Percentiles rank a stretch among this genome's conserved stretches.
phyloP scores from a whole-genome alignment of 2,113 vertebrate genomes.

The Cyanoderma ruficeps region DNA sequence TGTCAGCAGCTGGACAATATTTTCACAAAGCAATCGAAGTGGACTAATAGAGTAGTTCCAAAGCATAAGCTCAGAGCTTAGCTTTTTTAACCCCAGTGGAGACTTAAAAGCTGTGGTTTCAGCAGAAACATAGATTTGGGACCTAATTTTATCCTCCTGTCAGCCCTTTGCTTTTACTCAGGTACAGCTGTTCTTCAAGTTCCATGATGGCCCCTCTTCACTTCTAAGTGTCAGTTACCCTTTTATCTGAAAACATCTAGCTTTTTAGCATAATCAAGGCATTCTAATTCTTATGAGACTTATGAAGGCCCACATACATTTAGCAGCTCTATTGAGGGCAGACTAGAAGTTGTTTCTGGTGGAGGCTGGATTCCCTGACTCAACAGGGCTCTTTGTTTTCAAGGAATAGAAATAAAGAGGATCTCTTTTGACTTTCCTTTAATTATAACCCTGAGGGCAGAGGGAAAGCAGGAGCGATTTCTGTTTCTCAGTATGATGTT shows the following conservation, averaged over 20 bases:
- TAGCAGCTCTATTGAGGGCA: neutral
- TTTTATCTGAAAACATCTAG: neutral
- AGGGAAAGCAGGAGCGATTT: slow-evolving; percentile 6
- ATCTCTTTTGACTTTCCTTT: slow-evolving; percentile 25
- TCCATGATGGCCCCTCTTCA: neutral
- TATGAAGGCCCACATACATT: neutral
- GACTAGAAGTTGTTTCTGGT: neutral
- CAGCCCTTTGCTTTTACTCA: neutral
- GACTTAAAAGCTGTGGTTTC: neutral
- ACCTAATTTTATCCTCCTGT: neutral
- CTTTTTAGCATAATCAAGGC: neutral
- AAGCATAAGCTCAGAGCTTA: neutral
- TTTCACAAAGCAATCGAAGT: neutral
- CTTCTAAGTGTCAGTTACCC: neutral
- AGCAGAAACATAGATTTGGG: neutral
- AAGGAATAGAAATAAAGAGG: slow-evolving; percentile 29
- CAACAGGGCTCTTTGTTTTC: slow-evolving; percentile 36
- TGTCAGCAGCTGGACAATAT: neutral
- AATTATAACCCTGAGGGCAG: slow-evolving; percentile 29
- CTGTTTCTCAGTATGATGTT: slow-evolving; percentile 7
- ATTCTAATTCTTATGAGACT: neutral
- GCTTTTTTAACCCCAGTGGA: neutral
- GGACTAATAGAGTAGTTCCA: neutral
- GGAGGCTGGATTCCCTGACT: neutral
- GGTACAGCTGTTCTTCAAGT: neutral